Evolutionary conservation across 2,888 invertebrate species (phyloP).

Genomic region (Caenorhabditis sp.): DNA sequence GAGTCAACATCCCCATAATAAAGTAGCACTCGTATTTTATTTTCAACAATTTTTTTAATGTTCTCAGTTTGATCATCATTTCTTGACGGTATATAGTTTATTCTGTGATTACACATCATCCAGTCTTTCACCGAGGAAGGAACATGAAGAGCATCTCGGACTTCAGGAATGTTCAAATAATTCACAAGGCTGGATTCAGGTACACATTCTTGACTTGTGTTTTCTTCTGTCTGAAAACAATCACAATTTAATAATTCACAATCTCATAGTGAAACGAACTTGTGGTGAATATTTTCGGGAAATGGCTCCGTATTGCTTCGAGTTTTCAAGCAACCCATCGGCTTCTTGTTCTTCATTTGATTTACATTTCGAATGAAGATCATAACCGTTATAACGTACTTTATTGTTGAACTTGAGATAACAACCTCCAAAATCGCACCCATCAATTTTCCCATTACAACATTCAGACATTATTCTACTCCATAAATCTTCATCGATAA

Average conservation of each 20-base stretch:
- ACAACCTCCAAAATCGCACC: slow-evolving; percentile 53
- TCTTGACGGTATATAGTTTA: slow-evolving; percentile 59
- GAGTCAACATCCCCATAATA: slow-evolving; percentile 69
- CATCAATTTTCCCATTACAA: slow-evolving; percentile 67
- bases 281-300: too few relatives aligned
- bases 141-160: slow-evolving; percentile 60
- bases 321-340: too few relatives aligned
- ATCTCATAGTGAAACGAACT: too few relatives aligned
- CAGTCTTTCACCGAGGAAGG: slow-evolving; percentile 64
- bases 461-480: slow-evolving; percentile 65
- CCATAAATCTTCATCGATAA: slow-evolving; percentile 69
- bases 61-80: slow-evolving; percentile 67
- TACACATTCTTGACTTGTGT: slow-evolving; percentile 51
- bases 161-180: slow-evolving; percentile 65
- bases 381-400: slow-evolving; percentile 53
- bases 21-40: slow-evolving; percentile 65
- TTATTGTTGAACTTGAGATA: slow-evolving; percentile 58
- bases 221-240: slow-evolving; percentile 15
- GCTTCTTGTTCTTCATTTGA: not conserved
- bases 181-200: slow-evolving; percentile 66
- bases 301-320: too few relatives aligned
- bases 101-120: slow-evolving; percentile 64
- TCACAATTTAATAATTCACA: slow-evolving; percentile 3
- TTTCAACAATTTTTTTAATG: slow-evolving; percentile 65
- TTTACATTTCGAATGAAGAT: too few relatives aligned